Evolutionary conservation across 2,888 invertebrate genomes (phyloP).

Genomic region (Conomelus anceps): DNA sequence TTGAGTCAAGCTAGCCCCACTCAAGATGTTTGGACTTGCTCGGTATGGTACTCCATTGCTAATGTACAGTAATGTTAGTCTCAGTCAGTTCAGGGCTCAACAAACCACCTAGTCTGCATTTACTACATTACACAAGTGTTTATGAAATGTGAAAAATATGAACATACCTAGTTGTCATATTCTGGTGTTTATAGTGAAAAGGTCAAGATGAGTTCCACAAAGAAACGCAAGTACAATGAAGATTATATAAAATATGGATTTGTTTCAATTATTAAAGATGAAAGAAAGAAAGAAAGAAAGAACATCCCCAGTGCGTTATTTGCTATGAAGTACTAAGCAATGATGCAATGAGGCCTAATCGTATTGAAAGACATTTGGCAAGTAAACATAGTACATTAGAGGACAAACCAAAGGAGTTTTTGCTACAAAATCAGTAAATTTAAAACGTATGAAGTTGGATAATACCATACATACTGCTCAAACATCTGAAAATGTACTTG

Average conservation of each 20-base stretch:
- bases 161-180: no score
- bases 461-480: neutral
- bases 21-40: no score
- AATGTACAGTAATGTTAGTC: no score
- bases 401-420: slow-evolving; percentile 10
- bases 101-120: no score
- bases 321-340: slow-evolving; percentile 8
- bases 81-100: no score
- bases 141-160: no score
- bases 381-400: neutral
- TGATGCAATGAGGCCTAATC: slow-evolving; percentile 9
- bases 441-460: neutral
- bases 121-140: no score
- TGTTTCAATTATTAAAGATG: neutral
- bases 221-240: neutral
- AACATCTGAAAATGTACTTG: slow-evolving; percentile 12
- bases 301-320: slow-evolving; percentile 17
- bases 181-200: no score
- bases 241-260: slow-evolving; percentile 18
- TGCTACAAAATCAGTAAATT: slow-evolving; percentile 9
- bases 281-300: no score
- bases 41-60: no score
- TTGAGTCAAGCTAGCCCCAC: no score
- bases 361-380: slow-evolving; percentile 6
- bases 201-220: neutral